Evolutionary conservation across 2,888 invertebrate species (phyloP).

Genomic region (Fragum sueziense): DNA sequence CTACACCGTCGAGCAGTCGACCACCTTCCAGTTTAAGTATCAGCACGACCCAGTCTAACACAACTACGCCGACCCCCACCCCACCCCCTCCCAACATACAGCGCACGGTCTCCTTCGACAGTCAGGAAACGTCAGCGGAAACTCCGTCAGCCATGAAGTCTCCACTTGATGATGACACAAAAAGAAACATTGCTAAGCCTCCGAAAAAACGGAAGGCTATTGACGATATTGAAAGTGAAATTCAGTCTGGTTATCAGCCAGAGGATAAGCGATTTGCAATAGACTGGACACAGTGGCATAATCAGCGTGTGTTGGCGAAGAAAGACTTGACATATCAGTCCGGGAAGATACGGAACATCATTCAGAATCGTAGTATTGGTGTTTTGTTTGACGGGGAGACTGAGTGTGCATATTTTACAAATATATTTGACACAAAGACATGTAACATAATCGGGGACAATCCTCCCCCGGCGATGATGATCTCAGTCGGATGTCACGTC

Average conservation of each 20-base stretch:
- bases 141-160: slow-evolving; percentile 48
- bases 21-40: slow-evolving; percentile 56
- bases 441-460: slow-evolving; percentile 96
- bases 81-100: slow-evolving; percentile 44
- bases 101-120: slow-evolving; percentile 36
- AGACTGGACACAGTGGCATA: slow-evolving; percentile 96
- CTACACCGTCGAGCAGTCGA: slow-evolving; percentile 60
- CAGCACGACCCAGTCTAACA: slow-evolving; percentile 54
- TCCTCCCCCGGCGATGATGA: slow-evolving; percentile 90
- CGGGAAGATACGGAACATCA: slow-evolving; percentile 89
- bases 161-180: slow-evolving; percentile 59
- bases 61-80: slow-evolving; percentile 49
- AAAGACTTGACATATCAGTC: slow-evolving; percentile 89
- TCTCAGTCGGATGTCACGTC: slow-evolving; percentile 90
- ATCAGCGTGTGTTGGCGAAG: slow-evolving; percentile 95
- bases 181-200: slow-evolving; percentile 86
- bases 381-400: slow-evolving; percentile 92
- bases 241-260: slow-evolving; percentile 45
- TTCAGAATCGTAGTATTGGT: slow-evolving; percentile 86
- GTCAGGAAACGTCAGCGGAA: slow-evolving; percentile 20
- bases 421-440: slow-evolving; percentile 88
- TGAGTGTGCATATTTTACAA: slow-evolving; percentile 86
- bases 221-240: slow-evolving; percentile 74
- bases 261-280: slow-evolving; percentile 81
- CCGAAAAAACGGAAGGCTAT: slow-evolving; percentile 93